Conservation (phyloP, 2,113 vertebrate genomes). For the Xiphophorus hellerii region DNA sequence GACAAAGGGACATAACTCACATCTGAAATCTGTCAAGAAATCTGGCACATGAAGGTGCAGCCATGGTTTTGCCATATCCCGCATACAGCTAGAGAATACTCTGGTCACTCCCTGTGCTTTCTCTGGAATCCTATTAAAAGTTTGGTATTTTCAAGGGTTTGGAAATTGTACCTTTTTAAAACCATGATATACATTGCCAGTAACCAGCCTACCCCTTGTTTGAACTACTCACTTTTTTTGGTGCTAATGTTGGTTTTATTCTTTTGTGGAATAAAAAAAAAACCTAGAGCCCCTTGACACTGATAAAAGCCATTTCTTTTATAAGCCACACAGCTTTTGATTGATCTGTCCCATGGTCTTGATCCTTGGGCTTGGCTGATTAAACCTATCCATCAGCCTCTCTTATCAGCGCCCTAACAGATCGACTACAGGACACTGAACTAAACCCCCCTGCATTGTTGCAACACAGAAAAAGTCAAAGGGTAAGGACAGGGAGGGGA, state of each 20-base stretch:
- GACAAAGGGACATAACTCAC: too few species aligned
- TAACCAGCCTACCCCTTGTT: neutral
- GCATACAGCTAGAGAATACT: too few species aligned
- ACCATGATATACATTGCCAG: neutral
- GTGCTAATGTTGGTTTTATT: conserved; percentile 29
- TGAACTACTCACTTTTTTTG: conserved; percentile 10
- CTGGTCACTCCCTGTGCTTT: too few species aligned
- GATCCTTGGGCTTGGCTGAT: conserved; percentile 77
- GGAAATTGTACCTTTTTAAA: too few species aligned
- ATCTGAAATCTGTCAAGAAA: too few species aligned
- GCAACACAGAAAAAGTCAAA: conserved; percentile 75
- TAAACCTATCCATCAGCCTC: conserved; percentile 79
- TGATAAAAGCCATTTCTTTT: conserved; percentile 71
- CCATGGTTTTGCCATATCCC: too few species aligned
- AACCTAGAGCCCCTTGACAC: conserved; percentile 51
- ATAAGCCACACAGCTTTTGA: conserved; percentile 70
- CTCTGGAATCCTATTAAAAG: too few species aligned
- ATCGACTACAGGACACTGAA: conserved; percentile 74
- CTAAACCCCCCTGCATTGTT: conserved; percentile 73
- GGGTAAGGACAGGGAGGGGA: conserved; percentile 73
- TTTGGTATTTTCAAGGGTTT: too few species aligned
- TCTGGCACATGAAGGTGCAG: too few species aligned
- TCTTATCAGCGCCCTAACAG: conserved; percentile 77
- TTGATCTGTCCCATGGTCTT: conserved; percentile 75
- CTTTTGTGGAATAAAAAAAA: conserved; percentile 3